Percentiles rank a stretch among this genome's conserved stretches.
Conservation (phyloP, 37 sponge, comb jelly and placozoan species). For the Geodia barretti region DNA sequence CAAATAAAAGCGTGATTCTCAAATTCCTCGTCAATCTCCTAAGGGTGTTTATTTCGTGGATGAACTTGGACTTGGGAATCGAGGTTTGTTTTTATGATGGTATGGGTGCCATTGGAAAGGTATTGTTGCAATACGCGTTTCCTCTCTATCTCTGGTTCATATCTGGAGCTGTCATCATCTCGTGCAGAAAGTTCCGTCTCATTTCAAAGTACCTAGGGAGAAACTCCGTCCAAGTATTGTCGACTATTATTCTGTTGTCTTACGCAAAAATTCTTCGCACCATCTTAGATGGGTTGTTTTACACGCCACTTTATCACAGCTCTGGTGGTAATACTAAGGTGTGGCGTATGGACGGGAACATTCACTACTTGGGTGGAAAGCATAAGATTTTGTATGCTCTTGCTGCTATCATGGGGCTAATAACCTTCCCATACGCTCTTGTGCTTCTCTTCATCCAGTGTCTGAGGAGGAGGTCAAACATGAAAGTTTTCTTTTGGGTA, state of each 20-base stretch:
- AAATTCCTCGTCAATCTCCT: not conserved
- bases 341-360: slow-evolving; percentile 9
- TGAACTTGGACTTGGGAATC: slow-evolving; percentile 18
- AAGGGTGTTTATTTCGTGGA: slow-evolving; percentile 17
- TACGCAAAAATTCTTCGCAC: slow-evolving; percentile 21
- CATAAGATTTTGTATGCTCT: not conserved
- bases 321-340: not conserved
- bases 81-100: slow-evolving; percentile 38
- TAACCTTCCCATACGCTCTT: not conserved
- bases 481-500: slow-evolving; percentile 5
- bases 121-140: slow-evolving; percentile 16
- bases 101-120: slow-evolving; percentile 22
- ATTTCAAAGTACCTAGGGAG: slow-evolving; percentile 2
- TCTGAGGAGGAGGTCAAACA: not conserved
- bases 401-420: not conserved
- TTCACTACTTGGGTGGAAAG: slow-evolving; percentile 4
- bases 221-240: slow-evolving; percentile 15
- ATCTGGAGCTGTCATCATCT: slow-evolving; percentile 2
- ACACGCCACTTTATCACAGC: not conserved
- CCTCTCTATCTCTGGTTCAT: slow-evolving; percentile 1
- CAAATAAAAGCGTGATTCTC: not conserved
- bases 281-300: not conserved
- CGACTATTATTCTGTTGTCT: slow-evolving; percentile 32
- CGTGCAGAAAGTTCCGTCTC: not conserved
- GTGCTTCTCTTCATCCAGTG: slow-evolving; percentile 13